Conservation (phyloP, 2,113 vertebrate genomes). For the Hoplias malabaricus region DNA sequence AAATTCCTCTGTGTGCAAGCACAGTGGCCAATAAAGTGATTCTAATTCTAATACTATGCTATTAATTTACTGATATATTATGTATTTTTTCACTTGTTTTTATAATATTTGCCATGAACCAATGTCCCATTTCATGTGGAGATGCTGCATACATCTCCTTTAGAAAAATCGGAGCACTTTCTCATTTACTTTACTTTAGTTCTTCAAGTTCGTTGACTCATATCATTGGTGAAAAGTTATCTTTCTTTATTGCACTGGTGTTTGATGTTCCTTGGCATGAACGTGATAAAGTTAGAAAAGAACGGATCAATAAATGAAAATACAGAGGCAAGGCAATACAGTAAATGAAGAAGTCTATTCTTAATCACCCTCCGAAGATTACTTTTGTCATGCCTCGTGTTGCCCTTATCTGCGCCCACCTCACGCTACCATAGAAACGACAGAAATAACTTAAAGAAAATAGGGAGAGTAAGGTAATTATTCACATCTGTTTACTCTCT, state of each 20-base stretch:
- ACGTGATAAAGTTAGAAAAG: not conserved
- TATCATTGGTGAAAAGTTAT: slow-evolving; percentile 5
- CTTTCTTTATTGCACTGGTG: not conserved
- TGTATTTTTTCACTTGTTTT: too few species aligned
- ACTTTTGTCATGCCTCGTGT: slow-evolving; percentile 51
- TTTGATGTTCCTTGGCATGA: not conserved
- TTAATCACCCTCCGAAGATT: slow-evolving; percentile 33
- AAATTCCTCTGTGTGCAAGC: too few species aligned
- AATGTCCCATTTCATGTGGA: too few species aligned
- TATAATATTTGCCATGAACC: too few species aligned
- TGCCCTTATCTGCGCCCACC: slow-evolving; percentile 36
- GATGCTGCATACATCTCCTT: not conserved
- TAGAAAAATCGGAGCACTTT: not conserved
- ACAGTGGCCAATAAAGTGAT: too few species aligned
- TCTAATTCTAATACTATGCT: too few species aligned
- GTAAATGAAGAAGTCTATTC: slow-evolving; percentile 23
- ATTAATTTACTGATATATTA: too few species aligned
- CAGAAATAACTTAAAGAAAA: slow-evolving; percentile 58
- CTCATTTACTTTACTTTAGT: not conserved
- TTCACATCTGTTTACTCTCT: slow-evolving; percentile 64
- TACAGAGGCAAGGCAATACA: slow-evolving; percentile 22
- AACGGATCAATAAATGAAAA: slow-evolving; percentile 11
- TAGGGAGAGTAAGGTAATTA: slow-evolving; percentile 65
- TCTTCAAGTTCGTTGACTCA: slow-evolving; percentile 1
- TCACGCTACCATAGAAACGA: slow-evolving; percentile 59